Conservation (phyloP, 2,113 vertebrate genomes). For the Galemys pyrenaicus region DNA sequence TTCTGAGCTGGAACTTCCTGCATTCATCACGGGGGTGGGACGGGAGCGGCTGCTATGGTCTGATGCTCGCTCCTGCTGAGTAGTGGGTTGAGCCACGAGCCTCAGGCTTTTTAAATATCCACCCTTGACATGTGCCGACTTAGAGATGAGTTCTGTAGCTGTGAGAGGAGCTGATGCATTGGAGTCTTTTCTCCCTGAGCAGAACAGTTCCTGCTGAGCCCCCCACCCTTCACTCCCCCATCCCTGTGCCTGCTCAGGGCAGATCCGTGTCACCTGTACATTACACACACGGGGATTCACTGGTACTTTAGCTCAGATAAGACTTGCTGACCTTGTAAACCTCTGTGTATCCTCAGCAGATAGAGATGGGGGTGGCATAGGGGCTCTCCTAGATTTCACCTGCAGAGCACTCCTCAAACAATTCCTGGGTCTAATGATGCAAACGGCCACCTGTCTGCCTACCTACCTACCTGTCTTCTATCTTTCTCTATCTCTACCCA, state of each 20-base stretch:
- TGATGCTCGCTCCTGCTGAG: rapidly evolving
- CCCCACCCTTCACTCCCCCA: too few relatives aligned
- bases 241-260: too few relatives aligned
- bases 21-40: neutral
- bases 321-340: neutral
- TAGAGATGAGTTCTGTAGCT: rapidly evolving
- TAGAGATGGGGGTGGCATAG: neutral
- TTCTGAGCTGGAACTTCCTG: neutral
- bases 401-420: too few relatives aligned
- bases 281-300: neutral
- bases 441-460: too few relatives aligned
- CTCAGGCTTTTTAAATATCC: neutral
- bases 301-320: neutral
- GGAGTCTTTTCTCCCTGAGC: neutral
- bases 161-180: too few relatives aligned
- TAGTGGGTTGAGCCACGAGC: rapidly evolving
- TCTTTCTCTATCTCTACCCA: too few relatives aligned
- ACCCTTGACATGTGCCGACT: rapidly evolving
- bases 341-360: neutral
- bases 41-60: too few relatives aligned
- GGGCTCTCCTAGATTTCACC: too few relatives aligned
- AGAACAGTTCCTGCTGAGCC: neutral
- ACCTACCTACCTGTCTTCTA: too few relatives aligned
- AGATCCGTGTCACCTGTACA: too few relatives aligned
- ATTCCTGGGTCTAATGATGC: too few relatives aligned